phyloP scores from a whole-genome alignment of 2,888 invertebrate species.

The Pandemis corylana region DNA sequence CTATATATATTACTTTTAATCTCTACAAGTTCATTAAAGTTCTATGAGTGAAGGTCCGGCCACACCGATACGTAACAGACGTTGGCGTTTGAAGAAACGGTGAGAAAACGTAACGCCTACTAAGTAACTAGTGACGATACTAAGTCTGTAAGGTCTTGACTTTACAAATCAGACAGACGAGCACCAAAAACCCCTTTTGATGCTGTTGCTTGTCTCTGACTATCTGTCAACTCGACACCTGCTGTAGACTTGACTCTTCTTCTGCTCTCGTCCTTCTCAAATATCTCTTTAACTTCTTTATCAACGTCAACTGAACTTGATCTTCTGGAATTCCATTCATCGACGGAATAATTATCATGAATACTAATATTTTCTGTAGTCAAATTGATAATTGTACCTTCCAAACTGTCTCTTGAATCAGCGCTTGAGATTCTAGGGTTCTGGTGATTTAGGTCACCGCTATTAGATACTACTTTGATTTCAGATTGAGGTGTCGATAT shows the following conservation, averaged over 20 bases:
- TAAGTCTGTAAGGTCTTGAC: too few species aligned
- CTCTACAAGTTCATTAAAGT: not conserved
- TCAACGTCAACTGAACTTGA: conserved; percentile 76
- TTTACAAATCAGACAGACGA: conserved; percentile 47
- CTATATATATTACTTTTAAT: not conserved
- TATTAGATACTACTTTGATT: conserved; percentile 48
- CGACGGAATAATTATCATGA: conserved; percentile 61
- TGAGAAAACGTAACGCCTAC: too few species aligned
- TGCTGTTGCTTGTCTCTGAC: conserved; percentile 52
- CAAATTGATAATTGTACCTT: conserved; percentile 70
- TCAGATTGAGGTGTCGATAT: conserved; percentile 53
- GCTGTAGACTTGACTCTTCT: conserved; percentile 51
- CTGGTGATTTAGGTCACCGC: conserved; percentile 52
- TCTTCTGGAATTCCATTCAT: conserved; percentile 62
- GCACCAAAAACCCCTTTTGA: conserved; percentile 67
- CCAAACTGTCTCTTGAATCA: conserved; percentile 65
- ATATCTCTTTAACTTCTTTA: conserved; percentile 74
- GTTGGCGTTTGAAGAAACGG: not conserved
- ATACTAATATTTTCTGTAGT: conserved; percentile 66
- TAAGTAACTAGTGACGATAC: too few species aligned
- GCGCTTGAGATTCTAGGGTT: conserved; percentile 57
- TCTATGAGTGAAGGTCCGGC: not conserved
- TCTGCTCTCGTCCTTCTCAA: conserved; percentile 64
- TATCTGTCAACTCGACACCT: conserved; percentile 49
- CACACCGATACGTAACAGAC: too few species aligned